Conservation (phyloP, 1,140 invertebrate species). For the Sinella curviseta region DNA sequence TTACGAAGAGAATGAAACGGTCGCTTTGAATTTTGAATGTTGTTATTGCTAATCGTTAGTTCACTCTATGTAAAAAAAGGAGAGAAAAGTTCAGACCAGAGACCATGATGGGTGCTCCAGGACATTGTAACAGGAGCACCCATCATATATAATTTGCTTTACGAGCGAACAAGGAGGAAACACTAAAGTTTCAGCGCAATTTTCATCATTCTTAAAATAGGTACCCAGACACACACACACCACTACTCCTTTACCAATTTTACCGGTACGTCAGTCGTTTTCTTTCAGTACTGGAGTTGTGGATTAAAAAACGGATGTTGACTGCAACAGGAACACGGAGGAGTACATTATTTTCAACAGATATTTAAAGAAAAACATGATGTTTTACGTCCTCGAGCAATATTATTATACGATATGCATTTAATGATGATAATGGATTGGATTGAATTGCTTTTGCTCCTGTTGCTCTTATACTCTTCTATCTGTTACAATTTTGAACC, state of each 20-base stretch:
- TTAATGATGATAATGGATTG: conserved; percentile 27
- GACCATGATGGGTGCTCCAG: not conserved
- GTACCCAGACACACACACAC: no score
- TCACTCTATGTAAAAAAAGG: not conserved
- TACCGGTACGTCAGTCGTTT: no score
- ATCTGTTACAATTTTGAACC: not conserved
- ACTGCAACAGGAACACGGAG: not conserved
- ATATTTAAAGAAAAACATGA: conserved; percentile 12
- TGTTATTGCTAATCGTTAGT: not conserved
- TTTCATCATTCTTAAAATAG: not conserved
- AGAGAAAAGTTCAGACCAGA: not conserved
- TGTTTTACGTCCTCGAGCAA: not conserved
- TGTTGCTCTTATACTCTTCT: not conserved
- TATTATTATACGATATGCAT: conserved; percentile 23
- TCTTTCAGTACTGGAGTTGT: no score
- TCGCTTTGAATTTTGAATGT: not conserved
- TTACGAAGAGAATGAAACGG: not conserved
- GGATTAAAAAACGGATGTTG: not conserved
- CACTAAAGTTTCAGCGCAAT: not conserved
- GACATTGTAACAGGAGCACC: not conserved
- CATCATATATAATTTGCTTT: conserved; percentile 19
- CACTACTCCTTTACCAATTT: no score
- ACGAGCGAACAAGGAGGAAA: not conserved
- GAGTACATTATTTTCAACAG: not conserved
- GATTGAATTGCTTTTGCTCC: conserved; percentile 17